A percentile compares a stretch with the other conserved stretches of the same genome.
These are phyloP conservation scores for Dryomyza anilis DNA, from an alignment of 2,888 invertebrate genomes.

Conservation along the genomic window DNA sequence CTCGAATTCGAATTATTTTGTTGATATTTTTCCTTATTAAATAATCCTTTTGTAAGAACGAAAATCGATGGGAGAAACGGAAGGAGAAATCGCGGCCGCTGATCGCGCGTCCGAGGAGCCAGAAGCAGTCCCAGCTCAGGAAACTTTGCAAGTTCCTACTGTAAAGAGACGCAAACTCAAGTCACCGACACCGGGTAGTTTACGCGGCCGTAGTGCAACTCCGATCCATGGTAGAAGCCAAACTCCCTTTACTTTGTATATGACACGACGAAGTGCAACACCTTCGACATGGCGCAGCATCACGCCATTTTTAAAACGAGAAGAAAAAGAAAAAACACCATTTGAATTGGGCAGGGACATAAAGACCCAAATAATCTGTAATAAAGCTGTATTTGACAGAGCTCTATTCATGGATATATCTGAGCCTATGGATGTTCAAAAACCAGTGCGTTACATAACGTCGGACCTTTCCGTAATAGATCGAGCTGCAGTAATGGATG, in stretches of 20 bases:
- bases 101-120: constrained; percentile 53
- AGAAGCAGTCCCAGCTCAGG: constrained; percentile 53
- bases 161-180: constrained; percentile 58
- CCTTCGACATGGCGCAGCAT: constrained; percentile 61
- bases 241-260: constrained; percentile 57
- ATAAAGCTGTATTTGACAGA: constrained; percentile 60
- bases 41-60: constrained; percentile 47
- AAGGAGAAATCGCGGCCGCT: constrained; percentile 54
- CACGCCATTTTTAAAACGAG: constrained; percentile 60
- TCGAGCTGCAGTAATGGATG: constrained; percentile 62
- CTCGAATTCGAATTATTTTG: constrained; percentile 43
- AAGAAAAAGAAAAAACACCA: constrained; percentile 61
- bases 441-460: constrained; percentile 61
- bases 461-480: constrained; percentile 61
- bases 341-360: constrained; percentile 60
- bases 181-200: constrained; percentile 58
- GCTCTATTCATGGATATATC: constrained; percentile 61
- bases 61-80: constrained; percentile 57
- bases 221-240: constrained; percentile 60
- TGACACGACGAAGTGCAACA: constrained; percentile 59
- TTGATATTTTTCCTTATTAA: constrained; percentile 35
- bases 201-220: constrained; percentile 60
- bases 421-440: constrained; percentile 54
- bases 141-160: constrained; percentile 55
- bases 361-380: constrained; percentile 56